Percentiles rank a stretch among this genome's conserved stretches.
Evolutionary conservation across 2,888 invertebrate genomes (phyloP).

Genomic region (Ennomos erosarius): DNA sequence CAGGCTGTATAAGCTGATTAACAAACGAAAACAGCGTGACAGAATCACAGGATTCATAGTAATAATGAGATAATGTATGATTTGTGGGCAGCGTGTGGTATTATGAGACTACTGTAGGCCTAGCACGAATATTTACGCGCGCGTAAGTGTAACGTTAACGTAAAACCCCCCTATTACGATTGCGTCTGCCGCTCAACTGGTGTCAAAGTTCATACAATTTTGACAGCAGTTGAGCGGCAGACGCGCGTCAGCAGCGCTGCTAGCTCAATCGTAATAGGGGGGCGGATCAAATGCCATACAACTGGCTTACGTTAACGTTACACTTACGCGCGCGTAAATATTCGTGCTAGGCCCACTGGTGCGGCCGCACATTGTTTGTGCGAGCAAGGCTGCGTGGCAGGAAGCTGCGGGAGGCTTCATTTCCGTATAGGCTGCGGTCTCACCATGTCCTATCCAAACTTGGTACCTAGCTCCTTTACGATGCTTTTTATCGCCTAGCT

Average conservation of each 20-base stretch:
- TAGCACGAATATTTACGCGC: too few species aligned
- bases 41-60: constrained; percentile 7
- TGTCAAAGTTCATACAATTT: too few species aligned
- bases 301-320: too few species aligned
- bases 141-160: too few species aligned
- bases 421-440: constrained; percentile 65
- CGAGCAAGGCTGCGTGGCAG: constrained; percentile 47
- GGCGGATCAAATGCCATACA: too few species aligned
- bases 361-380: constrained; percentile 16
- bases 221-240: too few species aligned
- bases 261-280: too few species aligned
- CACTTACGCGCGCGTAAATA: too few species aligned
- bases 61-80: constrained; percentile 15
- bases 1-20: constrained; percentile 7
- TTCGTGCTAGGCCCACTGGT: constrained; percentile 12
- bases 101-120: too few species aligned
- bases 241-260: too few species aligned
- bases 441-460: constrained; percentile 59
- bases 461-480: constrained; percentile 58
- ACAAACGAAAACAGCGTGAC: constrained; percentile 13
- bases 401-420: constrained; percentile 57
- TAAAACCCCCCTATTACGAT: too few species aligned
- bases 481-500: constrained; percentile 16
- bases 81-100: constrained; percentile 13
- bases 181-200: too few species aligned